Evolutionary conservation across 2,113 vertebrate species (phyloP).

Genomic region (Dasypus novemcinctus): DNA sequence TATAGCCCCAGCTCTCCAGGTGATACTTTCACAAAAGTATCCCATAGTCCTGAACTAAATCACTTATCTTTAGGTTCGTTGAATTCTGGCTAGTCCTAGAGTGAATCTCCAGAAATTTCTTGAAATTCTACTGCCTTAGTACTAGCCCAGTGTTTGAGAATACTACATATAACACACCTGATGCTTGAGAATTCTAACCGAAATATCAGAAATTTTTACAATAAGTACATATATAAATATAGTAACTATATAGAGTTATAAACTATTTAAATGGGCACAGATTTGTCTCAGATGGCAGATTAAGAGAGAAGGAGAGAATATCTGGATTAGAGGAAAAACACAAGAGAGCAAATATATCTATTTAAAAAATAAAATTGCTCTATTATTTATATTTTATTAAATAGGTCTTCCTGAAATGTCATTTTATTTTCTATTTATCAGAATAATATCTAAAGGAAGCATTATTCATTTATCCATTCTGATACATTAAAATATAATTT

Average conservation of each 20-base stretch:
- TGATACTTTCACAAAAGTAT: too few species aligned
- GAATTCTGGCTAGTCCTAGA: background rate
- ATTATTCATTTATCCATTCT: constrained; percentile 21
- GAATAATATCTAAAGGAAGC: background rate
- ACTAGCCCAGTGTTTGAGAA: constrained; percentile 3
- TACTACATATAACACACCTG: background rate
- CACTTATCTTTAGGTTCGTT: background rate
- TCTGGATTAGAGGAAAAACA: background rate
- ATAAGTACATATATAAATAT: background rate
- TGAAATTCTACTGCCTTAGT: constrained; percentile 8
- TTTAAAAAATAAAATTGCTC: constrained; percentile 21
- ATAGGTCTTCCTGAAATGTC: constrained; percentile 1
- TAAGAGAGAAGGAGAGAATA: background rate
- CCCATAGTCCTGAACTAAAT: background rate
- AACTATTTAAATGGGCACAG: background rate
- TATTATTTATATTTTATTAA: constrained; percentile 41
- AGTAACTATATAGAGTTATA: background rate
- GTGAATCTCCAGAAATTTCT: background rate
- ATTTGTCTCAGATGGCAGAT: constrained; percentile 9
- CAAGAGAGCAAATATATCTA: background rate
- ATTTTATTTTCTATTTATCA: constrained; percentile 57
- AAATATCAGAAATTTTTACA: constrained; percentile 2
- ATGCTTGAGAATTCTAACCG: background rate
- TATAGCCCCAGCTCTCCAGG: background rate
- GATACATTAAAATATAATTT: constrained; percentile 50